Conservation (phyloP, 92 coral and sea anemone genomes). For the Plumapathes pennacea region DNA sequence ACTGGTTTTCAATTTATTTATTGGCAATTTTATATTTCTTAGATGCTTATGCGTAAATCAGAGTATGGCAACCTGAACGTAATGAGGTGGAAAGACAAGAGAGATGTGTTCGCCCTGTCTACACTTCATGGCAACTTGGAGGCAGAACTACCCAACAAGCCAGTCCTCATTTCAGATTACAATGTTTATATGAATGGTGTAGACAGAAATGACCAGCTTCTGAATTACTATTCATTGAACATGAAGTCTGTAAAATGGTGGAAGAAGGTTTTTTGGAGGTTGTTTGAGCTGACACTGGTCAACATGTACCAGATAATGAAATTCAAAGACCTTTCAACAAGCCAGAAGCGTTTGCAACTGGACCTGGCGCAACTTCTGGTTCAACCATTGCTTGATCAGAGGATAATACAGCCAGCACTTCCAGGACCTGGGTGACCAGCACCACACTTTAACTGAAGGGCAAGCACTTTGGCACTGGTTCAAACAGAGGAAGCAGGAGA, state of each 20-base stretch:
- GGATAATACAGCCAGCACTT: conserved; percentile 1
- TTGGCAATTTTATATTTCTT: too few species aligned
- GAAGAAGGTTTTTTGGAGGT: conserved; percentile 47
- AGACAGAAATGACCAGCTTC: conserved; percentile 46
- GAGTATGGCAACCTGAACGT: conserved; percentile 26
- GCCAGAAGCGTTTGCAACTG: conserved; percentile 32
- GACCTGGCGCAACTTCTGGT: conserved; percentile 19
- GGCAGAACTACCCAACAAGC: conserved; percentile 35
- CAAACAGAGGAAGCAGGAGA: conserved; percentile 38
- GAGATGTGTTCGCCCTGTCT: conserved; percentile 56
- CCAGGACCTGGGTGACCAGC: conserved; percentile 39
- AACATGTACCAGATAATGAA: conserved; percentile 25
- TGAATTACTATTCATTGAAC: conserved; percentile 36
- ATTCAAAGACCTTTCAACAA: conserved; percentile 3
- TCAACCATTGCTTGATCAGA: conserved; percentile 33
- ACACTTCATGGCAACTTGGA: conserved; percentile 48
- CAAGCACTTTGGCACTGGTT: conserved; percentile 42
- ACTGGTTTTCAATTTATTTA: background rate
- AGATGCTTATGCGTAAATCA: too few species aligned
- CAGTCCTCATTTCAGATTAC: conserved; percentile 22
- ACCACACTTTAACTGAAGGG: conserved; percentile 16
- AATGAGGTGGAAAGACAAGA: conserved; percentile 54
- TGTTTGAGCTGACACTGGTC: conserved; percentile 17
- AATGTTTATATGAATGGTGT: conserved; percentile 50
- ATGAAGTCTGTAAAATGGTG: conserved; percentile 38